A percentile compares a stretch with the other conserved stretches of the same genome.
Conservation (phyloP, 1,140 invertebrate genomes). For the Parapsyche elsis region DNA sequence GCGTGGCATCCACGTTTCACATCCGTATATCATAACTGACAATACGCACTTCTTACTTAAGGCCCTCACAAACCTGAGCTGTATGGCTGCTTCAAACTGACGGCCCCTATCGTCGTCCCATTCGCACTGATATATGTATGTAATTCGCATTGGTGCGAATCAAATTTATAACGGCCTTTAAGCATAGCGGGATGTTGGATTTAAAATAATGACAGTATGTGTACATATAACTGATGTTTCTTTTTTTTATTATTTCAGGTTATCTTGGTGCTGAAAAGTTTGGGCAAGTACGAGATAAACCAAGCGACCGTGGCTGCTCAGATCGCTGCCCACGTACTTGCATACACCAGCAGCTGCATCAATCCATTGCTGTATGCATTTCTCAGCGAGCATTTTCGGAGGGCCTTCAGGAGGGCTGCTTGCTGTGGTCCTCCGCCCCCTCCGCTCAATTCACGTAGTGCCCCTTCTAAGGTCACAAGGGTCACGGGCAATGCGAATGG, state of each 20-base stretch:
- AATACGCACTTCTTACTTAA: too few relatives aligned
- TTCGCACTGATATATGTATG: too few relatives aligned
- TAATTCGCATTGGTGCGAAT: too few relatives aligned
- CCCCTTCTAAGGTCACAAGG: slow-evolving; percentile 35
- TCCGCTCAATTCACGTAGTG: neutral
- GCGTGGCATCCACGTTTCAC: too few relatives aligned
- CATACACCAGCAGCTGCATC: slow-evolving; percentile 94
- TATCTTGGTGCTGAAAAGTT: slow-evolving; percentile 82
- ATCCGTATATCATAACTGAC: too few relatives aligned
- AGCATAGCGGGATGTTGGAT: too few relatives aligned
- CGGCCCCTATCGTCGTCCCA: too few relatives aligned
- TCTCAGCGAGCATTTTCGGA: slow-evolving; percentile 86
- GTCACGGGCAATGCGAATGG: slow-evolving; percentile 28
- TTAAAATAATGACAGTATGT: neutral
- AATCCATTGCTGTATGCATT: slow-evolving; percentile 97
- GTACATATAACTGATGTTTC: neutral
- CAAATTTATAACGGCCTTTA: too few relatives aligned
- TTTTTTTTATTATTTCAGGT: slow-evolving; percentile 68
- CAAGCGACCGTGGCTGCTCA: slow-evolving; percentile 78
- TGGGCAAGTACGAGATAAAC: slow-evolving; percentile 75
- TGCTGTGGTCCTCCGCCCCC: slow-evolving; percentile 39
- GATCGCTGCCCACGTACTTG: slow-evolving; percentile 89
- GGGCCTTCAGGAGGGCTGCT: slow-evolving; percentile 78
- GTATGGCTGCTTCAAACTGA: too few relatives aligned
- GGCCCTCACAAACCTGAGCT: too few relatives aligned